Conservation (phyloP, 2,797 vertebrate species). For the Furcifer pardalis region DNA sequence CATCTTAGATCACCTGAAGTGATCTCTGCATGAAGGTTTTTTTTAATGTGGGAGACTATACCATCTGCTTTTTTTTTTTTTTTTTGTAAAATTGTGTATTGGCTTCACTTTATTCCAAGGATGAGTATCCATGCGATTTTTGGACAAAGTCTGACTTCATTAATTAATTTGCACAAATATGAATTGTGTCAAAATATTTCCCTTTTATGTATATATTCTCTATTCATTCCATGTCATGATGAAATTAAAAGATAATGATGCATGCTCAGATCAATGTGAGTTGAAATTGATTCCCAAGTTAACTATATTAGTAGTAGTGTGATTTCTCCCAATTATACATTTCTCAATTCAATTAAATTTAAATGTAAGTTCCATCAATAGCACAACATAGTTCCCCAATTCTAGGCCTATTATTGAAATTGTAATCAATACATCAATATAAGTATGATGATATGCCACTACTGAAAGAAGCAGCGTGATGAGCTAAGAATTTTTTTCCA, state of each 20-base stretch:
- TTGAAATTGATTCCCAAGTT: slow-evolving; percentile 18
- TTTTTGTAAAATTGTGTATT: too few species aligned
- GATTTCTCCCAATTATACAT: slow-evolving; percentile 8
- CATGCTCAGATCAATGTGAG: background rate
- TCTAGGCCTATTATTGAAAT: background rate
- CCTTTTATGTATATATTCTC: too few species aligned
- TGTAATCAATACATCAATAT: slow-evolving; percentile 26
- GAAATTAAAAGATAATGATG: background rate
- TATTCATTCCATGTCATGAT: background rate
- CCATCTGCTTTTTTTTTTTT: background rate
- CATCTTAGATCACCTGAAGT: background rate
- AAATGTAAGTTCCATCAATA: slow-evolving; percentile 17
- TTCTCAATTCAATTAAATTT: slow-evolving; percentile 20
- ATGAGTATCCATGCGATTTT: background rate
- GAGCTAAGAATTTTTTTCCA: background rate
- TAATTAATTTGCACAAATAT: background rate
- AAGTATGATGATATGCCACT: slow-evolving; percentile 11
- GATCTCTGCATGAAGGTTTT: background rate
- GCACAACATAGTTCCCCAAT: slow-evolving; percentile 9
- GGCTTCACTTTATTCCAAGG: background rate
- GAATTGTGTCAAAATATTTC: background rate
- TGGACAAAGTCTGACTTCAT: background rate
- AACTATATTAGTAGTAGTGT: background rate
- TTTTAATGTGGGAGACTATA: background rate
- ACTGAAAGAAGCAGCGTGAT: slow-evolving; percentile 3